Base-by-base conservation (phyloP, 2,888 invertebrate genomes). In the Anorthoa munda region DNA sequence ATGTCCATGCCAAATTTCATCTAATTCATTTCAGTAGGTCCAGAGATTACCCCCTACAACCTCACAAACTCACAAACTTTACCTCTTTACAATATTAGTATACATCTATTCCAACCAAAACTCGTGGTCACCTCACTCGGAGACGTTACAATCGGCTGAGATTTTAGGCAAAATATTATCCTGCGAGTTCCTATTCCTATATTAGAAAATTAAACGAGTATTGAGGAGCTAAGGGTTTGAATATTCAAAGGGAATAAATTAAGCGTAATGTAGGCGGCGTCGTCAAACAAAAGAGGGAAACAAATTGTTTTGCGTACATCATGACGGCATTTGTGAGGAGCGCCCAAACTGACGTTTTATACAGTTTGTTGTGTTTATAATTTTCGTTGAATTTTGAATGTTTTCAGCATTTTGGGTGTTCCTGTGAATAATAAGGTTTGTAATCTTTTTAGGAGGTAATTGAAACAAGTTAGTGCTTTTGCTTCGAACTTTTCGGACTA, bases 211-310 rank as follows among this genome's bases (percentile, higher is more conserved):
- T 93, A 94, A 95, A 94, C 90, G 94, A 93, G 91, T 93, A 95
- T 95, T 92, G 95, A 93, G 92, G 92, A 92, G 92, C 90, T 91
- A 92, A 91, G 89, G 92, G 90, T 92, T 92, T 96, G 96, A 96
- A 95, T 96, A 96, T 95, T 95, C 95, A 96, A 92, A 92, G 87
- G 85, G 95, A 94, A 95, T 95, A 95, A 95, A 94, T 95, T 95
- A 94, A 90, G 87, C 85, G 85, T 88, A 88, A 90, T 77, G 66
- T 75, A 79, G 84, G 91, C 90, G 86, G 89, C 90, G 87, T 85
- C 86, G 86, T 83, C 82, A 90, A 88, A 91, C 88, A 88, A 89
- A 87, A 86, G 87, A 83, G 86, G 84, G 79, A 89, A 91, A 91
- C 92, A 93, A 93, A 93, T 93, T 93, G 90, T 88, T 86, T 87